Evolutionary conservation across 2,888 invertebrate species (phyloP).

Genomic region (Campoplex nolae): DNA sequence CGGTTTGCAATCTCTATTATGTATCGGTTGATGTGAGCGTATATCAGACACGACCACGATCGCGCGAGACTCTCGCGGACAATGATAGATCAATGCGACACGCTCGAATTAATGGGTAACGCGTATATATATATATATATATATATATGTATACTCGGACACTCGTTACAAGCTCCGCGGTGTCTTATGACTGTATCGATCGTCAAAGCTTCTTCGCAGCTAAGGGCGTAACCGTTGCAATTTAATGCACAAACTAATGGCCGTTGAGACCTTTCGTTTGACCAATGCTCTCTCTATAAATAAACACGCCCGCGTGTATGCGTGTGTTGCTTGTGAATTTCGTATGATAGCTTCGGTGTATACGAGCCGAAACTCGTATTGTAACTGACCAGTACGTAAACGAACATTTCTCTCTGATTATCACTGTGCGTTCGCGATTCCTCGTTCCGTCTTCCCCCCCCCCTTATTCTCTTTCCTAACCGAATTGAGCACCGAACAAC

Average conservation of each 20-base stretch:
- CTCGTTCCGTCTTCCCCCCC: background rate
- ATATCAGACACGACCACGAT: conserved; percentile 73
- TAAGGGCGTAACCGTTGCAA: background rate
- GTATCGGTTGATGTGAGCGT: conserved; percentile 79
- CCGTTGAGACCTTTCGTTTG: conserved; percentile 3
- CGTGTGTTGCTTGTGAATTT: background rate
- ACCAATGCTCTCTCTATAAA: background rate
- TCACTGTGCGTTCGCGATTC: conserved; percentile 22
- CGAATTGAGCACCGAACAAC: conserved; percentile 37
- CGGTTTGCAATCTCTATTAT: conserved; percentile 80
- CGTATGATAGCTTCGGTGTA: conserved; percentile 11
- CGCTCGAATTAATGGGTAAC: conserved; percentile 83
- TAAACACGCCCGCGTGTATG: background rate
- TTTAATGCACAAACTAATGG: conserved; percentile 15
- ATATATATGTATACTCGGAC: conserved; percentile 68
- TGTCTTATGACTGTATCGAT: conserved; percentile 14
- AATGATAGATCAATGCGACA: conserved; percentile 84
- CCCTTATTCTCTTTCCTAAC: conserved; percentile 36
- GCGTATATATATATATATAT: conserved; percentile 59
- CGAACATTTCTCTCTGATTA: conserved; percentile 57
- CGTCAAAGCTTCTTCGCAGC: background rate
- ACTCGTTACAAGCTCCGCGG: conserved; percentile 47
- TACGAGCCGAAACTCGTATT: conserved; percentile 47
- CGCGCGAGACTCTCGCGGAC: conserved; percentile 72
- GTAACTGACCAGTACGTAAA: conserved; percentile 63